phyloP scores from a whole-genome alignment of 2,888 invertebrate genomes.

The Argynnis bischoffii region DNA sequence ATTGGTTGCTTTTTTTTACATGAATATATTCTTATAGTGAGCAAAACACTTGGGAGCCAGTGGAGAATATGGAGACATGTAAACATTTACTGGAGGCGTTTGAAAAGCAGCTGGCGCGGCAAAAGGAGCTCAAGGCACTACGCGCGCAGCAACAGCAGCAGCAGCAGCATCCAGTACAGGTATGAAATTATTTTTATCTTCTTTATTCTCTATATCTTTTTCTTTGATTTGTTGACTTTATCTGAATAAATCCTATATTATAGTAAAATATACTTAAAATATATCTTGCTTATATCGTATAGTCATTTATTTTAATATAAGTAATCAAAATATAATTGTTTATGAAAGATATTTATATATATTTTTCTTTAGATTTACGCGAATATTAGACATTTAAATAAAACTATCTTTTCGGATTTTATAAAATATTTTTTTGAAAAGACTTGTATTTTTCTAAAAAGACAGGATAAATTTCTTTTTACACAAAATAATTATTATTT shows the following conservation, averaged over 20 bases:
- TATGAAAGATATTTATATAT: too few relatives aligned
- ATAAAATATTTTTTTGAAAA: too few relatives aligned
- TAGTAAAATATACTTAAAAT: background rate
- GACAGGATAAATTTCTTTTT: too few relatives aligned
- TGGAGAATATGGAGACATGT: conserved; percentile 88
- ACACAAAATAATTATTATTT: too few relatives aligned
- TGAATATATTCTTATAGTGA: conserved; percentile 73
- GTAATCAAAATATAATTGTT: too few relatives aligned
- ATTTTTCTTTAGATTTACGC: too few relatives aligned
- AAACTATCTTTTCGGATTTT: too few relatives aligned
- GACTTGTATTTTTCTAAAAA: too few relatives aligned
- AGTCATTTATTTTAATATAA: background rate
- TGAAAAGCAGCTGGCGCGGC: conserved; percentile 88
- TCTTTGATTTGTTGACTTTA: too few relatives aligned
- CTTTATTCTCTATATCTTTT: too few relatives aligned
- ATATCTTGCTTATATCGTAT: background rate
- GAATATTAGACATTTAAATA: too few relatives aligned
- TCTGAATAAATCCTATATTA: too few relatives aligned
- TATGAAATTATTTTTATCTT: conserved; percentile 20
- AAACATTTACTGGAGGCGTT: conserved; percentile 90
- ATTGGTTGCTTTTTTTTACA: background rate
- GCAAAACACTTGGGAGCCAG: conserved; percentile 93
- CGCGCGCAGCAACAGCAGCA: conserved; percentile 65
- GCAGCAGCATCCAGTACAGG: conserved; percentile 71
- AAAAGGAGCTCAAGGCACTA: conserved; percentile 87